Percentiles rank a stretch among this genome's conserved stretches.
Evolutionary conservation across 2,888 invertebrate genomes (phyloP).

Genomic region (Trachelus tabidus): DNA sequence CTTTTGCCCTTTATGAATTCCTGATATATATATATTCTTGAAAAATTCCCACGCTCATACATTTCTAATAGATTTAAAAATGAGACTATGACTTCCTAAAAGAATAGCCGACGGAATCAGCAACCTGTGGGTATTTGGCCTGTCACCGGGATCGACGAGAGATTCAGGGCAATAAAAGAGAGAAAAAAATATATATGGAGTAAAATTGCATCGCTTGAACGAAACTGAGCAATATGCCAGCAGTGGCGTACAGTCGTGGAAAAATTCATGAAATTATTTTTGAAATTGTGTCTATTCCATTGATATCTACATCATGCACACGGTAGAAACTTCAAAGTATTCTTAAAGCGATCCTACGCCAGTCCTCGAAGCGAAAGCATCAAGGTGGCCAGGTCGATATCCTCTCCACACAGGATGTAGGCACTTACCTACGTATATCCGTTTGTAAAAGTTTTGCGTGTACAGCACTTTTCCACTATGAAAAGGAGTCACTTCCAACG

Average conservation of each 20-base stretch:
- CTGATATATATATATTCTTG: background rate
- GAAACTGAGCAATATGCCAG: background rate
- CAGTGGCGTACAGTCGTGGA: background rate
- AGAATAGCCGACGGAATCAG: slow-evolving; percentile 41
- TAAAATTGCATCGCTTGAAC: background rate
- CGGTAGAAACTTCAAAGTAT: background rate
- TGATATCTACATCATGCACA: background rate
- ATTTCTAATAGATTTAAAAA: slow-evolving; percentile 35
- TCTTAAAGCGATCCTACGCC: background rate
- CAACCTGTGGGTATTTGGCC: slow-evolving; percentile 50
- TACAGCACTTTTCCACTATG: background rate
- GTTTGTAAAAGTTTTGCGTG: background rate
- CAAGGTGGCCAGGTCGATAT: background rate
- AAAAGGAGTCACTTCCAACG: background rate
- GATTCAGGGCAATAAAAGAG: background rate
- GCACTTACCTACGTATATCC: background rate
- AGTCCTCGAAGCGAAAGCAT: background rate
- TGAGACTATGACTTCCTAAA: slow-evolving; percentile 22
- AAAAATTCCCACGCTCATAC: slow-evolving; percentile 3
- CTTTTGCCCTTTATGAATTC: background rate
- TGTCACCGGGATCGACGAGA: slow-evolving; percentile 15
- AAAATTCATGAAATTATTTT: background rate
- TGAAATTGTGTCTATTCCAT: background rate
- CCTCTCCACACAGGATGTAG: background rate
- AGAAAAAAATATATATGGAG: background rate